A percentile compares a stretch with the other conserved stretches of the same genome.
phyloP scores from a whole-genome alignment of 2,888 invertebrate species.

The Dryomyza anilis region DNA sequence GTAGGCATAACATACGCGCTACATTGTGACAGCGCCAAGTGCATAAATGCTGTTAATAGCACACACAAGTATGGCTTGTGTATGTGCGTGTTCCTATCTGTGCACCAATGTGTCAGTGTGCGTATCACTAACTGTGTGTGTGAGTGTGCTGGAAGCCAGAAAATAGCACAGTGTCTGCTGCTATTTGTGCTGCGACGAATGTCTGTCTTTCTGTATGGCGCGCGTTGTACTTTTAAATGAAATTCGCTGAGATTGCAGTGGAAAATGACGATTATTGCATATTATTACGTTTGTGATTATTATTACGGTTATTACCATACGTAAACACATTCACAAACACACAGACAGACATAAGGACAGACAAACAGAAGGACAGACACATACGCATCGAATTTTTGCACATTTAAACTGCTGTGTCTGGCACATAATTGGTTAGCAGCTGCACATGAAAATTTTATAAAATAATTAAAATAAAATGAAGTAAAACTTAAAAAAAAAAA shows the following conservation, averaged over 20 bases:
- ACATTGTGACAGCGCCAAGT: neutral
- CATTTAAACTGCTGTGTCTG: no score
- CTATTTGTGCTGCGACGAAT: neutral
- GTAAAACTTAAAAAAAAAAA: no score
- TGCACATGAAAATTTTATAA: no score
- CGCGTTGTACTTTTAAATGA: neutral
- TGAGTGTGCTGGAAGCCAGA: neutral
- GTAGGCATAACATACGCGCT: neutral
- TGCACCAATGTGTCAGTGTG: neutral
- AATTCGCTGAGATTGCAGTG: neutral
- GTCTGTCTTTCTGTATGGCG: conserved; percentile 1
- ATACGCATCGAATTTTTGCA: no score
- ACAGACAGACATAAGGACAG: conserved; percentile 1
- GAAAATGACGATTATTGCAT: neutral
- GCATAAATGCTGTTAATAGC: neutral
- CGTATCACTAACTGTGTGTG: neutral
- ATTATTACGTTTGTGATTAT: neutral
- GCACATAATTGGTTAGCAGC: no score
- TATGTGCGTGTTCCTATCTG: neutral
- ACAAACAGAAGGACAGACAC: neutral
- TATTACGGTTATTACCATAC: conserved; percentile 1
- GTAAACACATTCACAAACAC: neutral
- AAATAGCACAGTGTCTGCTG: conserved; percentile 1
- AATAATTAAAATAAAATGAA: no score
- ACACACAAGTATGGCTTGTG: neutral